Evolutionary conservation across 1,140 invertebrate species (phyloP), one percentile per base, ranked within the genome.

Genomic region (Dreissena rostriformis): DNA sequence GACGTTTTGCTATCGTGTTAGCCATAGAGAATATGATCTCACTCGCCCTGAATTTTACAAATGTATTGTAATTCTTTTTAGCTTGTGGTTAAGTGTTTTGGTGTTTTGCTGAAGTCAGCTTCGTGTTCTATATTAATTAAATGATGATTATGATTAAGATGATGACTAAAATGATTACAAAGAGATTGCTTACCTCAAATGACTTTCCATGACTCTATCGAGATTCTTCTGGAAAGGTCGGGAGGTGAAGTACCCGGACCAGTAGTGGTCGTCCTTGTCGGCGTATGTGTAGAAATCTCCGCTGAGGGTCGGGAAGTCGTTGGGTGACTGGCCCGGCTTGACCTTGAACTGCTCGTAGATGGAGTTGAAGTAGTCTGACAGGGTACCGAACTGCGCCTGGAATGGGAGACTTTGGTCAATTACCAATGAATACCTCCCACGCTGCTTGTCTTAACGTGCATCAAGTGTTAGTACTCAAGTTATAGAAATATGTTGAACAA

Each of bases 261-360:
- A 99, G 93, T 99, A 99, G 94, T 99, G 97, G 94, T 99, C 97
- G 92, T 98, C 97, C 57, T 97, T 94, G 93, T 99, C 99, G 0
- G 99, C 97, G 93, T 99, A 99, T 0, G 98, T 99, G 92, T 99
- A 99, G 93, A 99, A 99, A 92, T 99, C 99, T 0, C 99, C 99
- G 26, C 96, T 96, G 0, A 99, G 94, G 11, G 96, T 95, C 0
- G 98, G 97, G 91, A 98, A 97, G 8, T 75, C 67, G 0, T 39
- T 71, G 0, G 89, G 88, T 7, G 63, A 67, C 86, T 74, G 8
- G 55, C 87, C 87, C 19, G 85, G 83, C 5, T 82, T 65, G 49
- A 88, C 86, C 4, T 85, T 78, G 26, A 74, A 78, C 19, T 87
- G 76, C 52, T 88, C 82, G 63, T 91, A 90, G 10, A 92, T 52